Base-by-base conservation (phyloP, 1,140 invertebrate species). In the Akabosia matsudoensis region DNA sequence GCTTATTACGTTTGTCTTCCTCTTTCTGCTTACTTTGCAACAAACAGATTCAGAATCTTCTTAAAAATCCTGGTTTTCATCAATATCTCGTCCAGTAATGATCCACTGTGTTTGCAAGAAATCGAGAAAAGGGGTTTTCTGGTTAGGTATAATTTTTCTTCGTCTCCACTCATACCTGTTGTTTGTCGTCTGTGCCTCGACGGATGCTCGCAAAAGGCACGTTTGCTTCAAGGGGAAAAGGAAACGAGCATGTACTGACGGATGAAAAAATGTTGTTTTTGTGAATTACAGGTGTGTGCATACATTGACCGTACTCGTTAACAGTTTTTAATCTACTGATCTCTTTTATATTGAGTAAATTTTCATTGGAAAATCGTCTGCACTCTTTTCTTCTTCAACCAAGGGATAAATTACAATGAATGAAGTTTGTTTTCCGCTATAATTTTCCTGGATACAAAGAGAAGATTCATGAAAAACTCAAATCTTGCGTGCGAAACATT, bases 251-350 rank as follows among this genome's bases (percentile, higher is more conserved):
- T 14, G 24, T 45, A 45, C 37, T n/a, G n/a, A 45, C 54, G 24
- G 3, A 4, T 14, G 61, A 67, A n/a, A n/a, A n/a, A 31, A 67
- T 67, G 61, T 67, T 67, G 7, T 67, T 67, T 3, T 67, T 31
- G 61, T 67, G 61, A 67, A 67, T 67, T 67, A 67, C 61, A 67
- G 61, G 61, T 67, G 61, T 67, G 61, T 67, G 61, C 31, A 22
- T 30, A 67, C 61, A 10, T 31, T 67, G n/a, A n/a, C n/a, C n/a
- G n/a, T n/a, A n/a, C n/a, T n/a, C n/a, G n/a, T n/a, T n/a, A n/a
- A 28, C 31, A 14, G 54, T n/a, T 30, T 67, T 67, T 31, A 30
- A 67, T 67, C 61, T 30, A 67, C 7, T 10, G 37, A 67, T 67
- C 13, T 67, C n/a, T 31, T 67, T 28, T 67, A 28, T 67, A 30